Evolutionary conservation across 2,888 invertebrate genomes (phyloP).

Genomic region (Seira musarum): DNA sequence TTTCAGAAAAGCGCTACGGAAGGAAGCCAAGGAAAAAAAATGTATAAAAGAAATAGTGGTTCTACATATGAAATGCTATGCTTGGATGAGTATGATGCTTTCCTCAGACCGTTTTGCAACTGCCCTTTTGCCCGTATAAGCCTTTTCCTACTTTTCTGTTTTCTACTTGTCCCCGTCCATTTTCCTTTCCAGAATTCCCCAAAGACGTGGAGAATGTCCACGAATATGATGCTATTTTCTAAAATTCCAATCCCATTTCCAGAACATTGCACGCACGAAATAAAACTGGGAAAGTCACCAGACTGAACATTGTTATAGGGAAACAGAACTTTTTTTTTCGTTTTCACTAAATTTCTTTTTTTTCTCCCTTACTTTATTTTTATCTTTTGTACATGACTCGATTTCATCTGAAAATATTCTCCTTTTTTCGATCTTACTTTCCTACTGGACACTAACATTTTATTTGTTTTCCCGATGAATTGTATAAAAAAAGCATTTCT

Average conservation of each 20-base stretch:
- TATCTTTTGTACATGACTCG: slow-evolving; percentile 28
- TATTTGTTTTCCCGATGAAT: background rate
- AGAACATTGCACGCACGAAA: slow-evolving; percentile 35
- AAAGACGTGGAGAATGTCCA: slow-evolving; percentile 25
- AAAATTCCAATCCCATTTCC: slow-evolving; percentile 36
- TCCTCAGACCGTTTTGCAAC: slow-evolving; percentile 17
- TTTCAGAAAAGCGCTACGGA: slow-evolving; percentile 9
- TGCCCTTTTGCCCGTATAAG: slow-evolving; percentile 36
- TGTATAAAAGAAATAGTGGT: slow-evolving; percentile 3
- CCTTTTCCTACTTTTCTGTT: background rate
- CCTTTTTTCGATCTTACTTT: slow-evolving; percentile 19
- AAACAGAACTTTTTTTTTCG: slow-evolving; percentile 3
- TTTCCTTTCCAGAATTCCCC: slow-evolving; percentile 24
- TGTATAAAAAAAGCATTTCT: background rate
- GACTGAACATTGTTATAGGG: background rate
- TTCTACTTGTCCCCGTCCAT: slow-evolving; percentile 16
- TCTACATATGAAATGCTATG: background rate
- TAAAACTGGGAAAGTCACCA: background rate
- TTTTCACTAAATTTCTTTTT: slow-evolving; percentile 14
- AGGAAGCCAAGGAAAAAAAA: slow-evolving; percentile 16
- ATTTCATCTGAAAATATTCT: slow-evolving; percentile 32
- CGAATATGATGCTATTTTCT: slow-evolving; percentile 25
- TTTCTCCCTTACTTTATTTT: slow-evolving; percentile 21
- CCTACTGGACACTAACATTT: slow-evolving; percentile 53
- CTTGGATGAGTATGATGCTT: slow-evolving; percentile 4